Evolutionary conservation across 2,797 vertebrate species (phyloP), one percentile per base, ranked within the genome.

Genomic region (Diplodus sargus): DNA sequence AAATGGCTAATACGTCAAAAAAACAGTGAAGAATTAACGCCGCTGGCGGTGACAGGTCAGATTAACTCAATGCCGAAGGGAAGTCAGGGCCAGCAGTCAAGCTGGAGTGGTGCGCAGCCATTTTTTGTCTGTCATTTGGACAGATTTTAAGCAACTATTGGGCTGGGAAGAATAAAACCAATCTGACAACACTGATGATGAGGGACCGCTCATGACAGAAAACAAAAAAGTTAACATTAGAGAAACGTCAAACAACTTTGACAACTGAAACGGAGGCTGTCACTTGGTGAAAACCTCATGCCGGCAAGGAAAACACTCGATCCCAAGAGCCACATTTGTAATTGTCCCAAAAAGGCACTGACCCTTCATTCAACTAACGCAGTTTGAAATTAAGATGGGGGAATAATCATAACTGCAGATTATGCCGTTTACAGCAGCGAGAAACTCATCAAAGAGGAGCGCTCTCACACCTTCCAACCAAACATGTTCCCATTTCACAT

Each of bases 401-500:
- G 25, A n/a, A 11, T 56, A 61, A 56, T 14, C 25, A 17, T 42
- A 67, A 60, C 8, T 11, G 56, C 52, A 70, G 42, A 74, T 43
- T 49, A 58, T 74, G 51, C n/a, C 74, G 39, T 56, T 81, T 62
- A 70, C 56, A 58, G 30, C 23, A 22, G 52, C 20, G 47, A 79
- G 30, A 74, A 71, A 48, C 5, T 64, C 62, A 63, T 52, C 69
- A 70, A 22, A 73, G 23, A 62, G 39, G 25, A 48, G 34, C 61
- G 42, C 64, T 63, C 42, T 68, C 11, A n/a, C 60, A 65, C 45
- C 58, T 42, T 30, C 17, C 16, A 53, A 49, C 23, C 57, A 56
- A 25, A 52, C 72, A 59, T 54, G 22, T 23, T 69, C 47, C 62
- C 68, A 66, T 79, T 76, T 76, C 45, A 70, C 60, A 76, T 61